Percentiles rank a stretch among this genome's conserved stretches.
Evolutionary conservation across 2,888 invertebrate genomes (phyloP).

Genomic region (Gasteruption jaculator): DNA sequence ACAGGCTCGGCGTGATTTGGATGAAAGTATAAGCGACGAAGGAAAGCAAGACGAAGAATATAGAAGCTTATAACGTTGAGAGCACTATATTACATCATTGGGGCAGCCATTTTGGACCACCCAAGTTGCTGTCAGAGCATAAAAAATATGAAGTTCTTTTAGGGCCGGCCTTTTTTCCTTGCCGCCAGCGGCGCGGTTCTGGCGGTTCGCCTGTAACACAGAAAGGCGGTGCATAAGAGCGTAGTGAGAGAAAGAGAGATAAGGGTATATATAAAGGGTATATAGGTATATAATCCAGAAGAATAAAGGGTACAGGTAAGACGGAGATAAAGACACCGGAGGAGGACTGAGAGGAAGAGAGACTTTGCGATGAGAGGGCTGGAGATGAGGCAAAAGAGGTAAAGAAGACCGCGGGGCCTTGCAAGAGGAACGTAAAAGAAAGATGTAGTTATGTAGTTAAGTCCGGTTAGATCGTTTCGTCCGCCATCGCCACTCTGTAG

Average conservation of each 20-base stretch:
- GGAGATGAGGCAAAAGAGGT: constrained; percentile 14
- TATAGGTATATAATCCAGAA: constrained; percentile 4
- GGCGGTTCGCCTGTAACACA: constrained; percentile 36
- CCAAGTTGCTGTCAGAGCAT: constrained; percentile 51
- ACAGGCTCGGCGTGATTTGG: too few relatives aligned
- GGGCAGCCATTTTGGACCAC: constrained; percentile 53
- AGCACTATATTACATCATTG: constrained; percentile 51
- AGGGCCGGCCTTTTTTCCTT: constrained; percentile 52
- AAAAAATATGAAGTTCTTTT: constrained; percentile 53
- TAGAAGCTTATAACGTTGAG: too few relatives aligned
- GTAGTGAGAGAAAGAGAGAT: constrained; percentile 23
- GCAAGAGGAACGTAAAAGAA: constrained; percentile 41
- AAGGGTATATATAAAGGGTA: too few relatives aligned
- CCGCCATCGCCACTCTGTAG: constrained; percentile 40
- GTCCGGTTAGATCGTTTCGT: constrained; percentile 40
- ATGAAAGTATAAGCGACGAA: too few relatives aligned
- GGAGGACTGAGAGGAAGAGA: constrained; percentile 23
- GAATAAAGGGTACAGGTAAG: constrained; percentile 14
- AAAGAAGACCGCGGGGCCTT: constrained; percentile 25
- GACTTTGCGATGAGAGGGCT: constrained; percentile 17
- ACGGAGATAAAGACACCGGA: constrained; percentile 14
- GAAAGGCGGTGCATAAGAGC: constrained; percentile 36
- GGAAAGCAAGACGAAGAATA: too few relatives aligned
- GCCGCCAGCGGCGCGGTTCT: constrained; percentile 44
- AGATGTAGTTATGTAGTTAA: constrained; percentile 48